phyloP scores from a whole-genome alignment of 2,888 invertebrate genomes.

The Agrotis exclamationis region DNA sequence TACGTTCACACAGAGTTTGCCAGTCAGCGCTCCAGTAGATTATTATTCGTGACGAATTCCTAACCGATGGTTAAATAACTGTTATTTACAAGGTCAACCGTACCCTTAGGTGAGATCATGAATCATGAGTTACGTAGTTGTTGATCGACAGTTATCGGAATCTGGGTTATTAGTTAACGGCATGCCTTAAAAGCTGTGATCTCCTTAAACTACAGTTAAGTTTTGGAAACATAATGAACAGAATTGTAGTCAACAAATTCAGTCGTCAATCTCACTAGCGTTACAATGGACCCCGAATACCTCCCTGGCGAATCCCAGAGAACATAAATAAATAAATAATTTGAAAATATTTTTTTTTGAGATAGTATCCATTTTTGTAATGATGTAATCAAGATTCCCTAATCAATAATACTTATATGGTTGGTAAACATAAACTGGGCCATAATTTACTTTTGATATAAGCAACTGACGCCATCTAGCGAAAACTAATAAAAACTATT shows the following conservation, averaged over 20 bases:
- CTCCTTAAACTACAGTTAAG: background rate
- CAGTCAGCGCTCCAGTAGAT: slow-evolving; percentile 34
- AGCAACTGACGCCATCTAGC: slow-evolving; percentile 5
- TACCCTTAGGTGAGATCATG: slow-evolving; percentile 47
- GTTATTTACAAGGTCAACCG: slow-evolving; percentile 39
- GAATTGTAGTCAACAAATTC: background rate
- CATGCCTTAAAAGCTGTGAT: background rate
- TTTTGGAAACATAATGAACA: background rate
- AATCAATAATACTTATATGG: no score
- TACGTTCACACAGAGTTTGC: slow-evolving; percentile 10
- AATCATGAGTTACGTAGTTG: slow-evolving; percentile 25
- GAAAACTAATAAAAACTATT: background rate
- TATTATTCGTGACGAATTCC: slow-evolving; percentile 53
- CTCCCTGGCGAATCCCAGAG: background rate
- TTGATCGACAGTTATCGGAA: slow-evolving; percentile 16
- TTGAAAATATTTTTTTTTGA: background rate
- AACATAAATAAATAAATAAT: no score
- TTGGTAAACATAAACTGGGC: background rate
- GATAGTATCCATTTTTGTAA: background rate
- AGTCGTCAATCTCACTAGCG: background rate
- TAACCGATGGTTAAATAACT: slow-evolving; percentile 47
- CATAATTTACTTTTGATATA: background rate
- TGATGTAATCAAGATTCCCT: no score
- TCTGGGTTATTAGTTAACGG: slow-evolving; percentile 48
- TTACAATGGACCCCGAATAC: background rate